A percentile compares a stretch with the other conserved stretches of the same genome.
phyloP scores from a whole-genome alignment of 2,113 vertebrate species.

The Protomyctophum bolini region DNA sequence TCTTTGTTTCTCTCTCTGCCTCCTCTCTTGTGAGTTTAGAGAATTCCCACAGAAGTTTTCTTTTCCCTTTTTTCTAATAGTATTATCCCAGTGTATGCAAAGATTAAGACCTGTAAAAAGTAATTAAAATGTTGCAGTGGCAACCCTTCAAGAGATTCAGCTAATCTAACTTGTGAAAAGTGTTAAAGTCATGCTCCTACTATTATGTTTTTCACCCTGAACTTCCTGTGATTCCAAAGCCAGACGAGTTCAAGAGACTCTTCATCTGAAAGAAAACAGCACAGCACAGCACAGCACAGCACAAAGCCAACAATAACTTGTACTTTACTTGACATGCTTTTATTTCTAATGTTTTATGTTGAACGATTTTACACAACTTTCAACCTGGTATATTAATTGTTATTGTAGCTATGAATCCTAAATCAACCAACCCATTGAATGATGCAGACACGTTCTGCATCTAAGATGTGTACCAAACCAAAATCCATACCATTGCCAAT shows the following conservation, averaged over 20 bases:
- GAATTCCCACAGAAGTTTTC: slow-evolving; percentile 30
- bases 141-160: slow-evolving; percentile 54
- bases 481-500: slow-evolving; percentile 5
- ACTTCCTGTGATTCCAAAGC: slow-evolving; percentile 87
- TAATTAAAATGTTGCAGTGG: slow-evolving; percentile 50
- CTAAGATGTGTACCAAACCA: neutral
- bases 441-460: slow-evolving; percentile 14
- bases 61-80: slow-evolving; percentile 40
- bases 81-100: slow-evolving; percentile 46
- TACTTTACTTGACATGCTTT: slow-evolving; percentile 63
- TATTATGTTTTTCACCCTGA: slow-evolving; percentile 86
- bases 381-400: slow-evolving; percentile 27
- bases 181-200: slow-evolving; percentile 81
- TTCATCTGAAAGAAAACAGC: slow-evolving; percentile 93
- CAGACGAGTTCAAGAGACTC: slow-evolving; percentile 84
- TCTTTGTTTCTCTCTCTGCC: slow-evolving; percentile 35
- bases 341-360: slow-evolving; percentile 17
- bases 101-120: slow-evolving; percentile 48
- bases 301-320: slow-evolving; percentile 72
- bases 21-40: slow-evolving; percentile 14
- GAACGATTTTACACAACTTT: slow-evolving; percentile 17
- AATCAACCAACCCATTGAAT: slow-evolving; percentile 6
- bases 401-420: slow-evolving; percentile 16
- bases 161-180: slow-evolving; percentile 45
- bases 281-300: slow-evolving; percentile 82